Percentiles rank a stretch among this genome's conserved stretches.
Evolutionary conservation across 1,140 invertebrate species (phyloP).

Genomic region (Cydia fagiglandana): DNA sequence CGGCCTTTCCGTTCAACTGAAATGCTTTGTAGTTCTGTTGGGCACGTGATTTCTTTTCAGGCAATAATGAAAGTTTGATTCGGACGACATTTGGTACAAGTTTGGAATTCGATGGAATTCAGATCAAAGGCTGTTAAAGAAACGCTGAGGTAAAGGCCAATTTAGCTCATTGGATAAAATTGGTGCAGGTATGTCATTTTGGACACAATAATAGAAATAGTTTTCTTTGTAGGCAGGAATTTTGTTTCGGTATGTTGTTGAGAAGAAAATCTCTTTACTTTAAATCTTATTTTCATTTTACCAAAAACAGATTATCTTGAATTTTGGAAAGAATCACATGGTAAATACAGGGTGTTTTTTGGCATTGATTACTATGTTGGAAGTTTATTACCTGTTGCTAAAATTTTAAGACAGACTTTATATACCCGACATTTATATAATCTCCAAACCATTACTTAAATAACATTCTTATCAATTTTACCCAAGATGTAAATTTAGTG

Average conservation of each 20-base stretch:
- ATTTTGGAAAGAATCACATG: too few relatives aligned
- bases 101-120: constrained; percentile 22
- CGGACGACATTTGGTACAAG: constrained; percentile 16
- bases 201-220: constrained; percentile 27
- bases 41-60: constrained; percentile 47
- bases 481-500: too few relatives aligned
- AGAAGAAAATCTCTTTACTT: neutral
- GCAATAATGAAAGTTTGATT: constrained; percentile 28
- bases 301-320: too few relatives aligned
- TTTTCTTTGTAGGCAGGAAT: neutral
- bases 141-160: constrained; percentile 18
- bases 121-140: constrained; percentile 27
- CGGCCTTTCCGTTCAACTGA: constrained; percentile 59
- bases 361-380: too few relatives aligned
- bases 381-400: too few relatives aligned
- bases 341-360: too few relatives aligned
- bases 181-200: constrained; percentile 9
- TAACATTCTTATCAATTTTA: too few relatives aligned
- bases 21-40: constrained; percentile 46
- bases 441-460: too few relatives aligned
- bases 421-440: too few relatives aligned
- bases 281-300: neutral
- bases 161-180: constrained; percentile 24
- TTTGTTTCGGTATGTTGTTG: neutral
- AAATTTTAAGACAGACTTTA: too few relatives aligned